Evolutionary conservation across 1,140 invertebrate species (phyloP).

Genomic region (Bombus sibiricus): DNA sequence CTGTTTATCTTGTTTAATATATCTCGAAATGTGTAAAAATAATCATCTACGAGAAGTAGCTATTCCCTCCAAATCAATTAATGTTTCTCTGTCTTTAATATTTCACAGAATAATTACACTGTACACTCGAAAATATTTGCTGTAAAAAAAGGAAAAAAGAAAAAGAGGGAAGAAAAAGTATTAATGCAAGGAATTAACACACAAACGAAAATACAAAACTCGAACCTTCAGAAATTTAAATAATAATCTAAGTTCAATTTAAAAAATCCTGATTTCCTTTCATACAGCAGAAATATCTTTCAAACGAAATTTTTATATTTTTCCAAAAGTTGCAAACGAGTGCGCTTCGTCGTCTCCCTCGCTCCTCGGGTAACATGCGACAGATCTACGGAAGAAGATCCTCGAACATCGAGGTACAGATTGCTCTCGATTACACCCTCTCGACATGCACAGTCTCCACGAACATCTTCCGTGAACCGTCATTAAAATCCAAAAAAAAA

Average conservation of each 20-base stretch:
- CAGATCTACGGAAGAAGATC: constrained; percentile 42
- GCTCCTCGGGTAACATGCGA: constrained; percentile 49
- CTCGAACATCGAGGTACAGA: constrained; percentile 27
- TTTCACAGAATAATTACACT: not conserved
- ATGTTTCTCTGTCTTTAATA: not conserved
- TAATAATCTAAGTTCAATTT: too few species aligned
- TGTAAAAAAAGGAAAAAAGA: not conserved
- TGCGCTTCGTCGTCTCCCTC: constrained; percentile 25
- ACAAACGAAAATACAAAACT: too few species aligned
- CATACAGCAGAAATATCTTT: too few species aligned
- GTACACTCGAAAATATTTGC: not conserved
- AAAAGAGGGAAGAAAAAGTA: not conserved
- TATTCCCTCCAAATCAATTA: not conserved
- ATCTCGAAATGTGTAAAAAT: not conserved
- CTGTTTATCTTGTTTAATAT: not conserved
- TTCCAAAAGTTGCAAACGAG: constrained; percentile 33
- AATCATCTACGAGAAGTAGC: too few species aligned
- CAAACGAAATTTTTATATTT: not conserved
- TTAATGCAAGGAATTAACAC: too few species aligned
- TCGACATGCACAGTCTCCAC: not conserved
- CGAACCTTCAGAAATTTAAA: too few species aligned
- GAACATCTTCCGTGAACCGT: constrained; percentile 37
- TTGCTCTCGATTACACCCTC: not conserved
- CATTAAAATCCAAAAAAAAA: not conserved
- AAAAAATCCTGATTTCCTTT: too few species aligned